Evolutionary conservation across 2,888 invertebrate species (phyloP).

Genomic region (Eupithecia insigniata): DNA sequence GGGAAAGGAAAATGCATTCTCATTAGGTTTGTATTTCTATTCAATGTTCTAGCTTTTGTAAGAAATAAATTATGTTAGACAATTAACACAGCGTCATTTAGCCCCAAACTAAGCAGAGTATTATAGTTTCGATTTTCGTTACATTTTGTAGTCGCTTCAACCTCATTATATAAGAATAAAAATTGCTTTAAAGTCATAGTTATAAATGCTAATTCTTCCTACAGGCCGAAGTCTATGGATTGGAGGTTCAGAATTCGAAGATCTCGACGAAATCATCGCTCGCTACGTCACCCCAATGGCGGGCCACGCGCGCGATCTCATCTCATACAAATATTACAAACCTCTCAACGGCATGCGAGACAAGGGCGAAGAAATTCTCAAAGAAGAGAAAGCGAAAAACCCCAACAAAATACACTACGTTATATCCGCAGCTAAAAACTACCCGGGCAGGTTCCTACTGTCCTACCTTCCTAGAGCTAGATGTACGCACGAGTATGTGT

Average conservation of each 20-base stretch:
- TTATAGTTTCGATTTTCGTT: not conserved
- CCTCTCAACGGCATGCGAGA: conserved; percentile 91
- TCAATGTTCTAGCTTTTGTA: not conserved
- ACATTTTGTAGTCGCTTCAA: not conserved
- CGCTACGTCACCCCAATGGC: conserved; percentile 99
- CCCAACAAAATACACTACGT: conserved; percentile 95
- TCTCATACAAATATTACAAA: conserved; percentile 95
- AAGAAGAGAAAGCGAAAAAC: conserved; percentile 95
- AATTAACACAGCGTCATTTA: no score
- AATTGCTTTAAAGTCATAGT: not conserved
- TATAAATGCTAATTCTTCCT: conserved; percentile 7
- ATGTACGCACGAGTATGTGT: conserved; percentile 95
- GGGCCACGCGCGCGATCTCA: conserved; percentile 93
- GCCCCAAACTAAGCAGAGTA: not conserved
- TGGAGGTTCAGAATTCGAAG: conserved; percentile 97
- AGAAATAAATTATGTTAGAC: not conserved
- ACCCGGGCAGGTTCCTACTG: conserved; percentile 96
- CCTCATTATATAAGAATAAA: not conserved
- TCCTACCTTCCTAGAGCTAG: conserved; percentile 95
- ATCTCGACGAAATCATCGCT: conserved; percentile 99
- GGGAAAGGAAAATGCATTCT: conserved; percentile 98
- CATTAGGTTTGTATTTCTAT: conserved; percentile 87
- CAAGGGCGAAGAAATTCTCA: conserved; percentile 93
- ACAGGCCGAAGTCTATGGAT: conserved; percentile 90
- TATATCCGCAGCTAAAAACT: conserved; percentile 91